phyloP scores from a whole-genome alignment of 2,797 vertebrate species.

The Pseudopleuronectes americanus region DNA sequence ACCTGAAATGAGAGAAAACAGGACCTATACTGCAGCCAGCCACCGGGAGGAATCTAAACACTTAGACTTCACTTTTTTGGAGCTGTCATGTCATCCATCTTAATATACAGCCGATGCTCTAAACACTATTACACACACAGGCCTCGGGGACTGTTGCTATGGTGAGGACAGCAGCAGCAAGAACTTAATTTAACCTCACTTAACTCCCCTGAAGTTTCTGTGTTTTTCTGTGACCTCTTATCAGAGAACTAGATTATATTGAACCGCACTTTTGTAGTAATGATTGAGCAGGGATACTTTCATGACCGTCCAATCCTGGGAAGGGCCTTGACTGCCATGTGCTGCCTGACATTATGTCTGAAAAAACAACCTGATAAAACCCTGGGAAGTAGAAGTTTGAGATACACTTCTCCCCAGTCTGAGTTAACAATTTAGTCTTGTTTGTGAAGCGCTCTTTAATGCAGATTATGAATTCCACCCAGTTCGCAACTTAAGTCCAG shows the following conservation, averaged over 20 bases:
- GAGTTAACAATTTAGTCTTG: too few relatives aligned
- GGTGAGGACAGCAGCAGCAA: not conserved
- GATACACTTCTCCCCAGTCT: too few relatives aligned
- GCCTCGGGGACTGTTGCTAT: not conserved
- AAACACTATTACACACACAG: too few relatives aligned
- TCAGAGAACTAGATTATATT: not conserved
- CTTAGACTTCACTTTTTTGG: too few relatives aligned
- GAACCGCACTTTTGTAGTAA: not conserved
- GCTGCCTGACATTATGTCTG: not conserved
- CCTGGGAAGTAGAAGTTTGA: not conserved
- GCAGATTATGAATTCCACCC: too few relatives aligned
- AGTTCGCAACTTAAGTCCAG: not conserved
- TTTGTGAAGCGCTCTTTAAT: too few relatives aligned
- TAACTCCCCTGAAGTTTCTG: not conserved
- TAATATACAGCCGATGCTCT: too few relatives aligned
- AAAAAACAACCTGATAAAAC: not conserved
- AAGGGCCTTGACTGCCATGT: not conserved
- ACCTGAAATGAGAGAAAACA: too few relatives aligned
- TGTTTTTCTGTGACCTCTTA: slow-evolving; percentile 2
- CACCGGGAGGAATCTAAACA: too few relatives aligned
- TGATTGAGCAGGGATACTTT: slow-evolving; percentile 2
- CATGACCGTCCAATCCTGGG: not conserved
- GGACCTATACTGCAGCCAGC: too few relatives aligned
- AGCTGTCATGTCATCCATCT: too few relatives aligned
- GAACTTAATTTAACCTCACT: slow-evolving; percentile 1